Conservation (phyloP, 2,113 vertebrate genomes). For the Pantherophis guttatus region DNA sequence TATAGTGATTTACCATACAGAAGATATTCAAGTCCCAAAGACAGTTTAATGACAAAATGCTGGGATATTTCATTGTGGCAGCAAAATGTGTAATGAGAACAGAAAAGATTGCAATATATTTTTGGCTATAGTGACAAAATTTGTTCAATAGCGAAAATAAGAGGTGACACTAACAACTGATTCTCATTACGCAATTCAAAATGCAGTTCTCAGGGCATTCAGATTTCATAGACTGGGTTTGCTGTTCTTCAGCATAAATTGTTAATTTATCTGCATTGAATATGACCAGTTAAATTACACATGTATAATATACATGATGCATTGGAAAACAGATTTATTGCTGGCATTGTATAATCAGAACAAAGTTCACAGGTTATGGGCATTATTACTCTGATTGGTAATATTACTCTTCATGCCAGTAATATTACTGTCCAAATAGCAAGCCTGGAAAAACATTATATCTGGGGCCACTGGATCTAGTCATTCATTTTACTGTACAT, state of each 20-base stretch:
- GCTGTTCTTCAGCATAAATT: constrained; percentile 24
- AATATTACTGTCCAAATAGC: not conserved
- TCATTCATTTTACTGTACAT: not conserved
- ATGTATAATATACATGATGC: constrained; percentile 16
- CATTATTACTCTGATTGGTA: constrained; percentile 1
- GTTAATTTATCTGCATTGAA: constrained; percentile 43
- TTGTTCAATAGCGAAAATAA: constrained; percentile 21
- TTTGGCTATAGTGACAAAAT: constrained; percentile 21
- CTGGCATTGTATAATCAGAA: constrained; percentile 6
- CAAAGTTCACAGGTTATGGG: constrained; percentile 9
- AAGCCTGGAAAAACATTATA: not conserved
- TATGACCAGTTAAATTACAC: constrained; percentile 35
- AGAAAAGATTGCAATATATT: not conserved
- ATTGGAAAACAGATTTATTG: constrained; percentile 27
- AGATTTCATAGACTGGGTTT: constrained; percentile 16
- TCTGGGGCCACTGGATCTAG: not conserved
- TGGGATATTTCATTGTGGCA: constrained; percentile 17
- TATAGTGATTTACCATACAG: not conserved
- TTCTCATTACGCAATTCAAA: constrained; percentile 28
- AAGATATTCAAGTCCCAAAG: not conserved
- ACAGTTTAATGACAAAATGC: constrained; percentile 16
- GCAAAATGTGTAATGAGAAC: not conserved
- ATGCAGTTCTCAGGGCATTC: constrained; percentile 17
- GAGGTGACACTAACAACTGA: not conserved
- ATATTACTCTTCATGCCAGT: constrained; percentile 15